phyloP scores from a whole-genome alignment of 2,113 vertebrate genomes.

The Gymnocephalus cernua region DNA sequence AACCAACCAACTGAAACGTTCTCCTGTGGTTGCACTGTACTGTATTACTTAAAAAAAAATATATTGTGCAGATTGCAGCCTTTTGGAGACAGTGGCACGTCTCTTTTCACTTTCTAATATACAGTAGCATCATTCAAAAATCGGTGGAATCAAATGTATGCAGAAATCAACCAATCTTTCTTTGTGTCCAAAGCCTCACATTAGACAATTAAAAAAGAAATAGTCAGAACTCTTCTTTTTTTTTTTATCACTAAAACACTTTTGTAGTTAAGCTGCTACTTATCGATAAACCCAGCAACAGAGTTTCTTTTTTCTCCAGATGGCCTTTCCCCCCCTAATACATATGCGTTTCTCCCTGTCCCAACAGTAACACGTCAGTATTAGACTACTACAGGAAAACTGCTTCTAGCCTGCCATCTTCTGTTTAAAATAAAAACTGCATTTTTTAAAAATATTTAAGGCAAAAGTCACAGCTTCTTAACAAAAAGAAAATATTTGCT shows the following conservation, averaged over 20 bases:
- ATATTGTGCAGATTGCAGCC: background rate
- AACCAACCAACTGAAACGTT: no score
- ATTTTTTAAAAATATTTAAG: constrained; percentile 68
- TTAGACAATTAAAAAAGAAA: background rate
- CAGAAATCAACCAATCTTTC: background rate
- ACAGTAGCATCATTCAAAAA: background rate
- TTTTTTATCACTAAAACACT: background rate
- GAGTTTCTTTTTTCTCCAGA: background rate
- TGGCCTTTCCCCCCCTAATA: background rate
- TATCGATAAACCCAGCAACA: background rate
- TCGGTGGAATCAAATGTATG: background rate
- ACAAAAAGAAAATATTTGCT: background rate
- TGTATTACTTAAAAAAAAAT: no score
- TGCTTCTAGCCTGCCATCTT: constrained; percentile 56
- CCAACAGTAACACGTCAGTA: constrained; percentile 46
- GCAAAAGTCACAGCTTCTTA: constrained; percentile 8
- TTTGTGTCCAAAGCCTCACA: background rate
- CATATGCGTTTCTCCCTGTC: background rate
- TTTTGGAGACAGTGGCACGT: background rate
- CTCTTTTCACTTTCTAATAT: background rate
- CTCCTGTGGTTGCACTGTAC: no score
- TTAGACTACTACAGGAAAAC: background rate
- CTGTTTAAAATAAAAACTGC: constrained; percentile 88
- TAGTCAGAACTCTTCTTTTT: background rate
- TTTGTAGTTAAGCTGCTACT: background rate